Evolutionary conservation across 2,888 invertebrate genomes (phyloP), one percentile per base, ranked within the genome.

Genomic region (Sphecodes monilicornis): DNA sequence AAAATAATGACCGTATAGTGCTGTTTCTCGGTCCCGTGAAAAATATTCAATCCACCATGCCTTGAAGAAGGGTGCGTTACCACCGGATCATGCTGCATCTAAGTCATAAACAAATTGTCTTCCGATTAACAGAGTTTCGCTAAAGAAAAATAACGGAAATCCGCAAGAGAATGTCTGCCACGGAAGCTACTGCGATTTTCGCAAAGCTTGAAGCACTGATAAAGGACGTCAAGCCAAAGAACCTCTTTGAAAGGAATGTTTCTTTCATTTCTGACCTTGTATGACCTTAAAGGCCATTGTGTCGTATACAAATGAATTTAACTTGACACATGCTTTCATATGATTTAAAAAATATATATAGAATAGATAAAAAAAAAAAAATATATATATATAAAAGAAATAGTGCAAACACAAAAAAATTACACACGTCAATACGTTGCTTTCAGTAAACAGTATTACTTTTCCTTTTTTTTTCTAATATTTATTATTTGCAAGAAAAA

Each of bases 141-240:
- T 46, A 80, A 84, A 84, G 46, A 60, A 73, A 78, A 78, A 75
- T 41, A 32, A 71, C 74, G 32, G 32, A 29, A 64, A 70, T 57
- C 22, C 64, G 26, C 69, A 69, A 36, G 73, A 95, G 94, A 92
- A 97, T 97, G 96, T 97, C 97, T 85, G 96, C 97, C 93, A 96
- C 97, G 90, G 97, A 97, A 95, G 98, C 98, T 95, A 96, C 98
- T 84, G 97, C 97, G 93, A 97, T 98, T 93, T 98, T 98, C 95
- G 98, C 98, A 75, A 99, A 98, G 95, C 95, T 99, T 90, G 98
- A 99, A 95, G 98, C 98, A 84, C 96, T 99, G 93, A n/a, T n/a
- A n/a, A 98, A 98, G 95, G 98, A 99, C 95, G 98, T 99, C 90
- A 97, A 98, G 98, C 98, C 50, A 50, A 50, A 50, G 50, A 50